A percentile compares a stretch with the other conserved stretches of the same genome.
phyloP scores from a whole-genome alignment of 1,140 invertebrate genomes.

The Tetragnatha versicolor region DNA sequence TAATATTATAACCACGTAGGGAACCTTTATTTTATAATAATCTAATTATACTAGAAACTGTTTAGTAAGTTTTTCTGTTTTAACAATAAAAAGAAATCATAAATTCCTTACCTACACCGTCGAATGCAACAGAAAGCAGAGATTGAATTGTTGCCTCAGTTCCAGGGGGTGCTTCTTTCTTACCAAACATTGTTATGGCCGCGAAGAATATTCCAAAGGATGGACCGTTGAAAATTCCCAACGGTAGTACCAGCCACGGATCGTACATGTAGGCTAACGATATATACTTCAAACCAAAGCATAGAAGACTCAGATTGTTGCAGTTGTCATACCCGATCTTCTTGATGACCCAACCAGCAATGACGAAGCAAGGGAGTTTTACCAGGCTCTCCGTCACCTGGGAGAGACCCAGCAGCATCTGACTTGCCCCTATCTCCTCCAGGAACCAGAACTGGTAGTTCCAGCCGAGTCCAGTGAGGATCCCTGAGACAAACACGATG shows the following conservation, averaged over 20 bases:
- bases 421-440: conserved; percentile 55
- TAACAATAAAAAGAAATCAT: no score
- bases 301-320: conserved; percentile 82
- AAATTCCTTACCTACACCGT: conserved; percentile 41
- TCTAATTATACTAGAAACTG: no score
- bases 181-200: conserved; percentile 86
- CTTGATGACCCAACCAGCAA: conserved; percentile 70
- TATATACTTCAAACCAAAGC: conserved; percentile 78
- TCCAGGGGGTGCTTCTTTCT: conserved; percentile 80
- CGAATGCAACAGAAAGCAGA: conserved; percentile 19
- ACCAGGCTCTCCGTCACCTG: conserved; percentile 66
- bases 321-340: conserved; percentile 82
- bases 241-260: conserved; percentile 81
- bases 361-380: conserved; percentile 36
- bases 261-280: conserved; percentile 77
- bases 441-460: conserved; percentile 73
- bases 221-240: conserved; percentile 85
- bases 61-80: no score
- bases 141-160: conserved; percentile 80
- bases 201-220: conserved; percentile 89
- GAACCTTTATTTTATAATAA: no score
- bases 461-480: conserved; percentile 85
- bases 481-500: conserved; percentile 81
- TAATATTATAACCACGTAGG: no score
- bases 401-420: conserved; percentile 81